A percentile compares a stretch with the other conserved stretches of the same genome.
Evolutionary conservation across 2,888 invertebrate genomes (phyloP).

Genomic region (Allolobophora icterica): DNA sequence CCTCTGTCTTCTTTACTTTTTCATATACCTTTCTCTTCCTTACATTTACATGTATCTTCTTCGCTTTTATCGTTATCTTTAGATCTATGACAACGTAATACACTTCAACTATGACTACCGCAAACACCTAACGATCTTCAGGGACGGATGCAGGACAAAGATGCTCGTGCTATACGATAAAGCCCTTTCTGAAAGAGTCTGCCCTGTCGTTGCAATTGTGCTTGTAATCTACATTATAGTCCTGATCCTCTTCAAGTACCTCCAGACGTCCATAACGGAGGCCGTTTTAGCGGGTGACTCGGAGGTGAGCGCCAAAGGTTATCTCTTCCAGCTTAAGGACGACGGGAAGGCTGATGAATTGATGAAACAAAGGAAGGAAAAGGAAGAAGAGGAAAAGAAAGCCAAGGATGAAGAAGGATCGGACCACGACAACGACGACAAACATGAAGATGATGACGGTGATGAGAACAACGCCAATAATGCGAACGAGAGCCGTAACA

Average conservation of each 20-base stretch:
- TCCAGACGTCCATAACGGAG: not conserved
- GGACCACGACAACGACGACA: too few relatives aligned
- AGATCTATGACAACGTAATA: not conserved
- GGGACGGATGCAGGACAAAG: not conserved
- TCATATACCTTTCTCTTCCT: not conserved
- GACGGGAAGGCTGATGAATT: not conserved
- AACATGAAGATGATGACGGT: too few relatives aligned
- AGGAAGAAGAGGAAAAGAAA: too few relatives aligned
- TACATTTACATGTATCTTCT: not conserved
- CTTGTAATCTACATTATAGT: not conserved
- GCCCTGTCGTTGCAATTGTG: too few relatives aligned
- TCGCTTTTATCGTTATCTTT: not conserved
- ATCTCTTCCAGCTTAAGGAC: not conserved
- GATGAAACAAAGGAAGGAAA: too few relatives aligned
- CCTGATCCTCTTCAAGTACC: not conserved
- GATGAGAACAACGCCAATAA: not conserved
- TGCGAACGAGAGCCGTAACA: not conserved
- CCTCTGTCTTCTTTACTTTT: not conserved
- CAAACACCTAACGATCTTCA: not conserved
- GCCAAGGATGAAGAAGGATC: too few relatives aligned
- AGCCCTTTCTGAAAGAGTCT: not conserved
- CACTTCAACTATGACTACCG: not conserved
- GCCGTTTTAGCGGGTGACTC: not conserved
- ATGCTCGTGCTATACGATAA: not conserved
- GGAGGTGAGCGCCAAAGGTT: not conserved